Base-by-base conservation (phyloP, 2,888 invertebrate genomes). In the Stenodema calcarata region DNA sequence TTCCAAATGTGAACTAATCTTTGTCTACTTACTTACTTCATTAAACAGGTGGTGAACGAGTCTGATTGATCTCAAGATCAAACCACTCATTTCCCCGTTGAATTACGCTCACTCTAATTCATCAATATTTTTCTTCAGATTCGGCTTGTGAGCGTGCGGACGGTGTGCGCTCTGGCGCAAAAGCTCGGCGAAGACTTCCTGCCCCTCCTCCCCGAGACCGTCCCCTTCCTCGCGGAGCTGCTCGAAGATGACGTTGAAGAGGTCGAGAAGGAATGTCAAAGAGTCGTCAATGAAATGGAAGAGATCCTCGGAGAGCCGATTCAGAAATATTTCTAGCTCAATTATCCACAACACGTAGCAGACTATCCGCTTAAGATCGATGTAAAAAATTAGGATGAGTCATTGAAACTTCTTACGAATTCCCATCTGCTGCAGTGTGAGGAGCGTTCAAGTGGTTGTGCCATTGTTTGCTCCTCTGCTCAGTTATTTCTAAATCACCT, bases 161-260 rank as follows among this genome's bases (percentile, higher is more conserved):
- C 94, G 88, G 92, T 96, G 89, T 94, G 95, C 83, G 95, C 95
- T 89, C 94, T 97, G 90, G 97, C 96, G 2, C 93, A 94, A 78
- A 96, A 96, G 90, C 92, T 98, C 0, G 97, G 96, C 2, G 96
- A 97, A 91, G 96, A 96, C 90, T 98, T 97, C 92, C 93, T 97
- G 89, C 95, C 97, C 0, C 92, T 98, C 0, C 91, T 98, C 80
- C 97, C 98, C 0, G 98, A 99, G 91, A 97, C 97, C 4, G 95
- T 98, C 88, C 98, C 98, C 0, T 98, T 98, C 93, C 92, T 99
- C 47, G 97, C 98, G 0, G 98, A 99, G 91, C 92, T 99, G 18
- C 93, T 98, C 89, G 98, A 98, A 92, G 98, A 97, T 90, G 96
- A 96, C 89, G 95, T 96, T 88, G 94, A 95, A 88, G 93, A 92